Conservation (phyloP, 2,797 vertebrate genomes). For the Eptatretus atami region DNA sequence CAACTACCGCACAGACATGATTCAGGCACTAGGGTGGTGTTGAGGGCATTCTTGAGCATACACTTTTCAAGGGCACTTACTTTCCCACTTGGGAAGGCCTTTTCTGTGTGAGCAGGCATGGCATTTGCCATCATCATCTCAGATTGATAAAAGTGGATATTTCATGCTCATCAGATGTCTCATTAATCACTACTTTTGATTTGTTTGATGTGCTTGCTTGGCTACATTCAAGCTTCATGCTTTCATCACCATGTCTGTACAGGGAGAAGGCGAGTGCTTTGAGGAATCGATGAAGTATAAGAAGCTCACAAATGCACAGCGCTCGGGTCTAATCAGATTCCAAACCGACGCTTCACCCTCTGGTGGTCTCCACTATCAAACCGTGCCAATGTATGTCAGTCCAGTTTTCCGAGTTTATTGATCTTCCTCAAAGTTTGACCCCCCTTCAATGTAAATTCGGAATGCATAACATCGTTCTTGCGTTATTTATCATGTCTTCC, state of each 20-base stretch:
- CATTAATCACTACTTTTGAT: background rate
- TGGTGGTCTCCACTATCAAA: conserved; percentile 99
- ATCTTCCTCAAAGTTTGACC: background rate
- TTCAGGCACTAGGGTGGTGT: conserved; percentile 87
- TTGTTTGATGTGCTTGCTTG: background rate
- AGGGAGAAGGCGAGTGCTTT: conserved; percentile 98
- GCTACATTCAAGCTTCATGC: too few relatives aligned
- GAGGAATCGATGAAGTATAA: conserved; percentile 99
- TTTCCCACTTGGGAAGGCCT: conserved; percentile 99
- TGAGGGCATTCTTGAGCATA: conserved; percentile 92
- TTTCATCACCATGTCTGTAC: background rate
- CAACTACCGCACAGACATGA: conserved; percentile 98
- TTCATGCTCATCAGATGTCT: background rate
- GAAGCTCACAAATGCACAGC: conserved; percentile 92
- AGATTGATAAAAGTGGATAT: background rate
- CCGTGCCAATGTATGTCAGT: conserved; percentile 57
- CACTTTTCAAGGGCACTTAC: conserved; percentile 94
- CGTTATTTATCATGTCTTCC: too few relatives aligned
- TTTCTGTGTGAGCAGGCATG: conserved; percentile 44
- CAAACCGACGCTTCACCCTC: conserved; percentile 90
- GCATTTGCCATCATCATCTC: background rate
- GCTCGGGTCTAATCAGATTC: conserved; percentile 97
- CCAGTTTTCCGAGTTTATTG: background rate
- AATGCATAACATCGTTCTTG: too few relatives aligned
- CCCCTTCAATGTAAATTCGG: too few relatives aligned